Percentiles rank a stretch among this genome's conserved stretches.
Conservation (phyloP, 2,888 invertebrate species). For the Blomia tropicalis region DNA sequence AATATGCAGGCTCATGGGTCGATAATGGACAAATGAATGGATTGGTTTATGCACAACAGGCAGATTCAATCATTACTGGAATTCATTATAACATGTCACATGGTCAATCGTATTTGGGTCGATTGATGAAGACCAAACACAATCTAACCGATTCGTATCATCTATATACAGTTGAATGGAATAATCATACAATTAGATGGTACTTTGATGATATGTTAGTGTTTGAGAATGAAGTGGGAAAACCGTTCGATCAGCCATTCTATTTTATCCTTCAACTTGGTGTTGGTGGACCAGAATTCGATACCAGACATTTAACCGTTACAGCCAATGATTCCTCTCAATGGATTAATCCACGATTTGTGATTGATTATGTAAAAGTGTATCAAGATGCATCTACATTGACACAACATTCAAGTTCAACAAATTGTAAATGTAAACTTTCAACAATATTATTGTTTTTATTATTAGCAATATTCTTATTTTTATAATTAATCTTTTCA, state of each 20-base stretch:
- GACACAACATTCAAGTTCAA: no score
- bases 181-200: background rate
- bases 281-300: slow-evolving; percentile 19
- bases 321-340: background rate
- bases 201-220: slow-evolving; percentile 2
- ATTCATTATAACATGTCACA: slow-evolving; percentile 6
- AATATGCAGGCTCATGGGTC: background rate
- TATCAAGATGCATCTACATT: background rate
- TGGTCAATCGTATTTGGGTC: background rate
- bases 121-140: background rate
- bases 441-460: no score
- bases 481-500: no score
- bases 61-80: background rate
- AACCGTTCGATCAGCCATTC: slow-evolving; percentile 16
- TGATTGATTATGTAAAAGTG: background rate
- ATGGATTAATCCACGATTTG: slow-evolving; percentile 3
- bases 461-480: no score
- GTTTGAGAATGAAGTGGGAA: background rate
- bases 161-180: slow-evolving; percentile 1
- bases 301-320: background rate
- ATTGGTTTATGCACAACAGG: slow-evolving; percentile 11
- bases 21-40: slow-evolving; percentile 13
- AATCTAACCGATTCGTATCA: slow-evolving; percentile 1
- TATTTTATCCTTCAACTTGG: slow-evolving; percentile 5
- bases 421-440: no score